Evolutionary conservation across 2,797 vertebrate species (phyloP).

Genomic region (Hypotaenidia philippensis): DNA sequence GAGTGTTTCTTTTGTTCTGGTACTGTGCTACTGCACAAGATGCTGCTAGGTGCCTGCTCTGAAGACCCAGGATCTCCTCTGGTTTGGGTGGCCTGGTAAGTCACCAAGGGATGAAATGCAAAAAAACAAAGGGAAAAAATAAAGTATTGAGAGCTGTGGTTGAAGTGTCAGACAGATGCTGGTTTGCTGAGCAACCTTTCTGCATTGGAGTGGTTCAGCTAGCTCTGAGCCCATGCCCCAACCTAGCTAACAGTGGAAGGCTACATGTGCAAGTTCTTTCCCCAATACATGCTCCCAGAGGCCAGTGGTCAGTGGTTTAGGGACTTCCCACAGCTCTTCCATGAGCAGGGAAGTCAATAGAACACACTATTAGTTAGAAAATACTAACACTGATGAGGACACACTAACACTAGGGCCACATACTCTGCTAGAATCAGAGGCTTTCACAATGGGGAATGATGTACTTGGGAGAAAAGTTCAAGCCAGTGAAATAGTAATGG

Average conservation of each 20-base stretch:
- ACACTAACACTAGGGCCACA: not conserved
- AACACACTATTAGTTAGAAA: not conserved
- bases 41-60: not conserved
- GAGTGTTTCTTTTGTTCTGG: not conserved
- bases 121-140: slow-evolving; percentile 14
- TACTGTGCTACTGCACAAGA: not conserved
- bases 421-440: not conserved
- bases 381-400: too few species aligned
- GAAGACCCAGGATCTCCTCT: not conserved
- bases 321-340: not conserved
- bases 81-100: slow-evolving; percentile 11
- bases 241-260: fast-evolving
- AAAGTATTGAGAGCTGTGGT: slow-evolving; percentile 12
- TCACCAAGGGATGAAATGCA: not conserved
- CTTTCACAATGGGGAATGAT: not conserved
- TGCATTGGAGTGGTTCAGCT: fast-evolving
- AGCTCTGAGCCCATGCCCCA: not conserved
- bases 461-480: not conserved
- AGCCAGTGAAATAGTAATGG: not conserved
- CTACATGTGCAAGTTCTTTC: not conserved
- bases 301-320: not conserved
- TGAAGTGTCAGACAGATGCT: not conserved
- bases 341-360: not conserved
- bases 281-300: not conserved
- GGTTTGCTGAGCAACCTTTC: not conserved